Percentiles rank a stretch among this genome's conserved stretches.
phyloP scores from a whole-genome alignment of 2,888 invertebrate genomes.

The Tanypteryx hageni region DNA sequence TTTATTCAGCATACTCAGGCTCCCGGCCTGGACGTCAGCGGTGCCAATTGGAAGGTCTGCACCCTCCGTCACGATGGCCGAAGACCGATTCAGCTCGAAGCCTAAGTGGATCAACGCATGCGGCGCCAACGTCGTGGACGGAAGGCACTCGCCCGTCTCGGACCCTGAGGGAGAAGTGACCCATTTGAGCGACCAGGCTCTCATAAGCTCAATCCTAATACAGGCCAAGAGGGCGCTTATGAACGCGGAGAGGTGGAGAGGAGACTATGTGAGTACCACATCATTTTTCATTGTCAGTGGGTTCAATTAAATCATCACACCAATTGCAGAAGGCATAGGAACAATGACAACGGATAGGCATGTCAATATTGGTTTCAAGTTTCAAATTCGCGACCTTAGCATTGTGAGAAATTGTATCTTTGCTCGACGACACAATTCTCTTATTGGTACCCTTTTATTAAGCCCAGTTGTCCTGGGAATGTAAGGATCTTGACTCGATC shows the following conservation, averaged over 20 bases:
- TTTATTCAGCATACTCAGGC: constrained; percentile 38
- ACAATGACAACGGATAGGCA: too few relatives aligned
- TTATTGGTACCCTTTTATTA: too few relatives aligned
- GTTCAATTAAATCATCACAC: too few relatives aligned
- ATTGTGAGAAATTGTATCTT: too few relatives aligned
- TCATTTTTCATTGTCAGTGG: too few relatives aligned
- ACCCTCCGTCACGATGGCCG: constrained; percentile 31
- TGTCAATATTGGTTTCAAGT: too few relatives aligned
- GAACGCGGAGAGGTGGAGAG: constrained; percentile 42
- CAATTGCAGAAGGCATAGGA: too few relatives aligned
- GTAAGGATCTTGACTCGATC: too few relatives aligned
- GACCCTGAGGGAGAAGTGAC: neutral
- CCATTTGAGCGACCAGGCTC: neutral
- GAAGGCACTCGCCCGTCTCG: neutral
- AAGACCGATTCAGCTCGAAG: constrained; percentile 34
- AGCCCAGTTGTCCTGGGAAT: too few relatives aligned
- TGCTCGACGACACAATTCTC: too few relatives aligned
- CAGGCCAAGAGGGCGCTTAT: constrained; percentile 39
- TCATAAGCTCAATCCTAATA: neutral
- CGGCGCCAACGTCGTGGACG: neutral
- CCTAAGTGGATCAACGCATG: constrained; percentile 55
- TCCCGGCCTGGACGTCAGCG: neutral
- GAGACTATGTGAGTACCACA: constrained; percentile 27
- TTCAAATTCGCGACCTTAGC: too few relatives aligned
- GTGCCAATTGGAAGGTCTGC: constrained; percentile 2